A percentile compares a stretch with the other conserved stretches of the same genome.
phyloP scores from a whole-genome alignment of 1,140 invertebrate genomes.

The Vanessa tameamea region DNA sequence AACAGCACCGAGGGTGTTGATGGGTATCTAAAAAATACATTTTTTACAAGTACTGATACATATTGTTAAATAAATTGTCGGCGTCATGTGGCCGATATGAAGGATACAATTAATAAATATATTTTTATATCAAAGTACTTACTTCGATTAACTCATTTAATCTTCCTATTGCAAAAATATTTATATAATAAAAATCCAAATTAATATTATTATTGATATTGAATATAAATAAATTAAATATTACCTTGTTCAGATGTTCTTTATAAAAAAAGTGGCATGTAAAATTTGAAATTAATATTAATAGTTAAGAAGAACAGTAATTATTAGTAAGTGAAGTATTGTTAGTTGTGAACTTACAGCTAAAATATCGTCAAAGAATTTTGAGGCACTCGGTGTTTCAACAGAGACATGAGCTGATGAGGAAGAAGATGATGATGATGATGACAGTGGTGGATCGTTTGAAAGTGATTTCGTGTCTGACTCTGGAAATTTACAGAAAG shows the following conservation, averaged over 20 bases:
- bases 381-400: slow-evolving; percentile 64
- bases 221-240: too few relatives aligned
- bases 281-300: too few relatives aligned
- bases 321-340: neutral
- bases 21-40: slow-evolving; percentile 61
- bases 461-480: slow-evolving; percentile 57
- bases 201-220: too few relatives aligned
- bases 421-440: slow-evolving; percentile 43
- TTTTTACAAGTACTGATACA: neutral
- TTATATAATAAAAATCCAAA: too few relatives aligned
- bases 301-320: too few relatives aligned
- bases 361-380: slow-evolving; percentile 69
- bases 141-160: neutral
- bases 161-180: too few relatives aligned
- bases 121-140: neutral
- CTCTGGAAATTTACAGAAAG: slow-evolving; percentile 45
- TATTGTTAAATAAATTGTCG: slow-evolving; percentile 8
- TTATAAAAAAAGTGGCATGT: too few relatives aligned
- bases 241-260: too few relatives aligned
- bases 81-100: slow-evolving; percentile 14
- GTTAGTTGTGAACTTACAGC: slow-evolving; percentile 59
- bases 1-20: slow-evolving; percentile 70
- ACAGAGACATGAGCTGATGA: slow-evolving; percentile 61
- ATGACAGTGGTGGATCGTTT: slow-evolving; percentile 54
- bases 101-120: neutral